phyloP scores from a whole-genome alignment of 2,113 vertebrate genomes.

The Charadrius vociferus region DNA sequence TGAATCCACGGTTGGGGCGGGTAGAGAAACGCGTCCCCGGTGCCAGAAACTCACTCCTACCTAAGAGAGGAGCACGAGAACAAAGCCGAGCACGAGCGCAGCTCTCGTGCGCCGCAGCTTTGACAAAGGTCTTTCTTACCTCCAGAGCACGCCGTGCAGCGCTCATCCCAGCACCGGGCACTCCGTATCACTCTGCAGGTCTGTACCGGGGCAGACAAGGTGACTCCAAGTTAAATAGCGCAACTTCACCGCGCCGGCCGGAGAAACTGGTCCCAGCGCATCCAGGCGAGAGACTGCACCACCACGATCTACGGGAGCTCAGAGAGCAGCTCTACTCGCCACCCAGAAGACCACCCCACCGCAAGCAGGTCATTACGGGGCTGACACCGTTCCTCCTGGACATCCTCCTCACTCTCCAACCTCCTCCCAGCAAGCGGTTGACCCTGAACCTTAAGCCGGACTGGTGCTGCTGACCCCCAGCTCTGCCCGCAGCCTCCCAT shows the following conservation, averaged over 20 bases:
- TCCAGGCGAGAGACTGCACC: neutral
- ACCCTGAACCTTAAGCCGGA: too few species aligned
- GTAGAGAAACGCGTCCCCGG: rapidly evolving
- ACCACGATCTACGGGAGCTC: neutral
- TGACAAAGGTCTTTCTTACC: neutral
- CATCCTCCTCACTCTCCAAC: neutral
- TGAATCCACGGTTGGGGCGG: rapidly evolving
- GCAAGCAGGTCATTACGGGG: neutral
- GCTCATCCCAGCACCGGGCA: neutral
- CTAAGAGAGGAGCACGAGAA: neutral
- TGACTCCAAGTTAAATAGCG: neutral
- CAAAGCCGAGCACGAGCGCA: neutral
- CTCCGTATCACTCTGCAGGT: neutral
- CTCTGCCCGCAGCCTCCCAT: neutral
- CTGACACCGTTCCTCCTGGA: neutral
- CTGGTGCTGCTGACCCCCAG: neutral
- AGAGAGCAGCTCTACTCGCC: neutral
- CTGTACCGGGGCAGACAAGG: neutral
- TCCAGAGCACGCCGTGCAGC: neutral
- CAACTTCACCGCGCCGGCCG: neutral
- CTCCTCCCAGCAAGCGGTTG: neutral
- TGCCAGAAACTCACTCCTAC: neutral
- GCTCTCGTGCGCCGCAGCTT: neutral
- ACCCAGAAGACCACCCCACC: neutral
- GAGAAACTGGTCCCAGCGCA: neutral